These are phyloP conservation scores for Chionis minor DNA, from an alignment of 2,113 vertebrate species.

Conservation along the genomic window DNA sequence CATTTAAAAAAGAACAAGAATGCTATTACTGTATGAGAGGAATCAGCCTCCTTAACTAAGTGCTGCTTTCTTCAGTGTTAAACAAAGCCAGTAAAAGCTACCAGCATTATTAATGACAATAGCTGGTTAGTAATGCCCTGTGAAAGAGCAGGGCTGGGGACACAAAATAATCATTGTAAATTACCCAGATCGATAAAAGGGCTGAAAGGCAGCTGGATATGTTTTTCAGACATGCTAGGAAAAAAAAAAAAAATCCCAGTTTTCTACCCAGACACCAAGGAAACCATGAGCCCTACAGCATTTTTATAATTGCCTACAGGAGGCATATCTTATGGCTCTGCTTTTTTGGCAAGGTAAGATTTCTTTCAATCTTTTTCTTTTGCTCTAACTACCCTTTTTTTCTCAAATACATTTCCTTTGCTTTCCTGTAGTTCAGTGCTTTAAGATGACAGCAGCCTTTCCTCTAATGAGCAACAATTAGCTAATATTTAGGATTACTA, in stretches of 20 bases:
- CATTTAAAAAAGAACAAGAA: background rate
- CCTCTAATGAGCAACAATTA: background rate
- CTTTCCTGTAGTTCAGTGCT: background rate
- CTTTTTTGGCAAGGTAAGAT: background rate
- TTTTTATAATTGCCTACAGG: background rate
- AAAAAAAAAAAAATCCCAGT: background rate
- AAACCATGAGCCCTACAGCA: background rate
- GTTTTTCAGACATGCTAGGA: background rate
- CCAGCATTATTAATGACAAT: background rate
- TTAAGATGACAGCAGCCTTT: background rate
- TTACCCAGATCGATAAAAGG: background rate
- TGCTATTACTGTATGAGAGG: background rate
- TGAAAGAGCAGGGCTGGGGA: background rate
- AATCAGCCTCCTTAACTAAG: background rate
- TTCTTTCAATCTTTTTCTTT: background rate
- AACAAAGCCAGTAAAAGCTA: background rate
- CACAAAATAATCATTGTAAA: background rate
- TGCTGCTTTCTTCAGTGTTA: background rate
- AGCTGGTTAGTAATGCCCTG: background rate
- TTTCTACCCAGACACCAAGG: background rate
- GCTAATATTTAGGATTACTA: background rate
- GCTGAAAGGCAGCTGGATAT: background rate
- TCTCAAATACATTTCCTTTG: background rate
- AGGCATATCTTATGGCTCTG: background rate
- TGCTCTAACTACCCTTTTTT: background rate